A percentile compares a stretch with the other conserved stretches of the same genome.
Conservation (phyloP, 2,113 vertebrate species). For the Heterotilapia buettikoferi region DNA sequence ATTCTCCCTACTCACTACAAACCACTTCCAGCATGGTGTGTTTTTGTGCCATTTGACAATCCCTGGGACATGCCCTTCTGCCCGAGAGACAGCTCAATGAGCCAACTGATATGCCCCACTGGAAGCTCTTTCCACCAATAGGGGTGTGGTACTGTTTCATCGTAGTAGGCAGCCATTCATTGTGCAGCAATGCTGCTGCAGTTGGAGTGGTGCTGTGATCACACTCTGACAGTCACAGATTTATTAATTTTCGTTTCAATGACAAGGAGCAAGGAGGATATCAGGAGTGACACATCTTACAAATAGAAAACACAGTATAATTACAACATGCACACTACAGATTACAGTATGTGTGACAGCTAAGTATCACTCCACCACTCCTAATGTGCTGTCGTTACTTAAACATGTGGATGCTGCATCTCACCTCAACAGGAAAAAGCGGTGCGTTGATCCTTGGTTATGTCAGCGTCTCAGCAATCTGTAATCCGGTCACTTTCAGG, state of each 20-base stretch:
- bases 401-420: background rate
- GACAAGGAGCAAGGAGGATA: background rate
- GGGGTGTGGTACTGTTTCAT: slow-evolving; percentile 29
- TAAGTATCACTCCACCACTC: background rate
- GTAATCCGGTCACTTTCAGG: background rate
- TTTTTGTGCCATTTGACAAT: slow-evolving; percentile 4
- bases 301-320: background rate
- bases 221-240: background rate
- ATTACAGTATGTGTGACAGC: background rate
- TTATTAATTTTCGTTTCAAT: background rate
- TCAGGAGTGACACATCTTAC: background rate
- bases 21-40: background rate
- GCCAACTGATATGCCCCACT: background rate
- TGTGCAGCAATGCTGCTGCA: slow-evolving; percentile 18
- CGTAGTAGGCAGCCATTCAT: slow-evolving; percentile 9
- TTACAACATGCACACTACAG: background rate
- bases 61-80: background rate
- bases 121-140: slow-evolving; percentile 15
- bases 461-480: background rate
- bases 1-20: background rate
- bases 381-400: background rate
- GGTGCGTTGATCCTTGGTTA: background rate
- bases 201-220: background rate
- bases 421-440: slow-evolving; percentile 30
- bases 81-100: background rate